A percentile compares a stretch with the other conserved stretches of the same genome.
Evolutionary conservation across 2,113 vertebrate species (phyloP).

Genomic region (Lophura nycthemera): DNA sequence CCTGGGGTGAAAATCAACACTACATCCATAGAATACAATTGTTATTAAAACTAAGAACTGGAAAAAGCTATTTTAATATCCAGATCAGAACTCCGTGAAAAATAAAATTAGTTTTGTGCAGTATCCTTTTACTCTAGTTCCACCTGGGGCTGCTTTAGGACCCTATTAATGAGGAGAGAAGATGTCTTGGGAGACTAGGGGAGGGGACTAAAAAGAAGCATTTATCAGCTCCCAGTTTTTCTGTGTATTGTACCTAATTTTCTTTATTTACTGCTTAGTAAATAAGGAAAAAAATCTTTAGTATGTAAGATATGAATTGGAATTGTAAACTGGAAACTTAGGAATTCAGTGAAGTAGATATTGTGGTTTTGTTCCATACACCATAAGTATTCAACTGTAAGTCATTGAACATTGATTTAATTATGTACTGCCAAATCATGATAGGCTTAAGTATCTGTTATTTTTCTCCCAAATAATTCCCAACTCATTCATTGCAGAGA

Average conservation of each 20-base stretch:
- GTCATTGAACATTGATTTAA: neutral
- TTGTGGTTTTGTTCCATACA: neutral
- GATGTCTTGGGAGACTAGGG: neutral
- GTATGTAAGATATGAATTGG: neutral
- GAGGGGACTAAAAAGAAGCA: neutral
- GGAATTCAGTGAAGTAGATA: neutral
- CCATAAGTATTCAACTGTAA: neutral
- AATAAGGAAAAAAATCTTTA: neutral
- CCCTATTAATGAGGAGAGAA: neutral
- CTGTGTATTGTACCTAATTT: neutral
- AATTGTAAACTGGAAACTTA: neutral
- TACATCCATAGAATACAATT: neutral
- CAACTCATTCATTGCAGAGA: neutral
- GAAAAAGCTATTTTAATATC: neutral
- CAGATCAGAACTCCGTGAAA: neutral
- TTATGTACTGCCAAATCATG: neutral
- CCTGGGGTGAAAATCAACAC: rapidly evolving
- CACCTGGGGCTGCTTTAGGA: neutral
- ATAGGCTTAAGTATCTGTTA: neutral
- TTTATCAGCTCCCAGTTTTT: neutral
- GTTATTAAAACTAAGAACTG: neutral
- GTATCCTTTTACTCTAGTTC: neutral
- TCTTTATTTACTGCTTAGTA: neutral
- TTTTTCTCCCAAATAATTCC: neutral
- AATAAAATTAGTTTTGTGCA: neutral